Evolutionary conservation across 1,140 invertebrate genomes (phyloP), one percentile per base, ranked within the genome.

Genomic region (Lepidurus arcticus): DNA sequence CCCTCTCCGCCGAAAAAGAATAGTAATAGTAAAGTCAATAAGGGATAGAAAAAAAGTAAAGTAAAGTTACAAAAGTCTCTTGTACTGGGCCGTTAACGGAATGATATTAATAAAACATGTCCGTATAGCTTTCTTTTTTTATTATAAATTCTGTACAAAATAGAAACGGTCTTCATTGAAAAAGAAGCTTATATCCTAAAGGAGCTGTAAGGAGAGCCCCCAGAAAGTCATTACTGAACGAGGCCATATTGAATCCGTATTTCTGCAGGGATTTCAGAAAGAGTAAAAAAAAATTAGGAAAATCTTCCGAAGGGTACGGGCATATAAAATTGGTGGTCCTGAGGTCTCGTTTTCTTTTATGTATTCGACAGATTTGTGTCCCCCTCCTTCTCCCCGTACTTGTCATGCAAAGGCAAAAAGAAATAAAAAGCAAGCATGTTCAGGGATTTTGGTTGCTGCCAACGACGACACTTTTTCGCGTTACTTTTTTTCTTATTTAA

Each of bases 371-470:
- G 53, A 65, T n/a, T 65, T 65, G 16, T 21, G 7, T 21, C 16
- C 53, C 21, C 2, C 13, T 21, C 53, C 16, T 65, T 65, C 16
- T 21, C 53, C n/a, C 21, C 9, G 16, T 65, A 65, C 53, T 65
- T 65, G 53, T 65, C 21, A 65, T 65, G 53, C 53, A 65, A 65
- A 65, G 53, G 53, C 6, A 65, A 16, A n/a, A 65, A 65, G 53
- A 16, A 65, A 65, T 65, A 65, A 65, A 65, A 65, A 21, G 16
- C 0, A 65, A 16, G 21, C 9, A 65, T 34, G 4, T 34, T 34
- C 34, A 4, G 34, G 34, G 34, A 34, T 34, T 34, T 34, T 34
- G 34, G 34, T 34, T 34, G 2, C 34, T 34, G 34, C 34, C 34
- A 34, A 34, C 34, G 34, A 34, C 3, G 34, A 34, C 34, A 34